Base-by-base conservation (phyloP, 2,113 vertebrate species). In the Vulpes ferrilata region DNA sequence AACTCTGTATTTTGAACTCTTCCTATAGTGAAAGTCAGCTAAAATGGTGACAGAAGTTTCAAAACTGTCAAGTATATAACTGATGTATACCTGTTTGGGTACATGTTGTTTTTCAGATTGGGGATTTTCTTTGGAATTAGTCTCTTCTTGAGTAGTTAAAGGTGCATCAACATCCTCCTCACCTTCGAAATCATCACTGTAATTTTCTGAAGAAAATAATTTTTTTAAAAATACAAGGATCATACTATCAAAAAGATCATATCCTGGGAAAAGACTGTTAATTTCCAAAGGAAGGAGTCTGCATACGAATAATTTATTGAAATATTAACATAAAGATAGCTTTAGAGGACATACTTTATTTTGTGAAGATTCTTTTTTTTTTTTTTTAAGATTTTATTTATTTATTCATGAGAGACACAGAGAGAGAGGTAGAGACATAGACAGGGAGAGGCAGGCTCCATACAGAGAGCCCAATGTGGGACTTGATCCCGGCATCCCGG, bases 101-200 rank as follows among this genome's bases (percentile, higher is more conserved):
- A 67, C 60, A 79, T 48, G 96, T 92, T 93, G 88, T 90, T 98
- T 96, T 92, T 43, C 94, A 96, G 97, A 96, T 35, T 80, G 0
- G 0, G 51, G 1, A 16, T 90, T 97, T 96, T 98, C 96, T 96
- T 98, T 96, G 55, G 83, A 84, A 62, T 98, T 87, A 93, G n/a
- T 96, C 60, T 95, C 97, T 69, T 98, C 88, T 97, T 98, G 97
- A 95, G 79, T 91, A 27, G 38, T 53, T 64, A 95, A 95, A 86
- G 43, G 78, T 87, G 43, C 59, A 87, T 97, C 97, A 96, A 43
- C n/a, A 62, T 98, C 98, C 38, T 98, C 98, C 27, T 99, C 99
- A 85, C 99, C 99, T 98, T 99, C 99, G 99, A 99, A 99, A 98
- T 99, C 99, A 62, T 99, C 99, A 97, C 99, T 99, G 97, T 99